Percentiles rank a stretch among this genome's conserved stretches.
Evolutionary conservation across 2,113 vertebrate species (phyloP).

Genomic region (Tetraodon nigroviridis): DNA sequence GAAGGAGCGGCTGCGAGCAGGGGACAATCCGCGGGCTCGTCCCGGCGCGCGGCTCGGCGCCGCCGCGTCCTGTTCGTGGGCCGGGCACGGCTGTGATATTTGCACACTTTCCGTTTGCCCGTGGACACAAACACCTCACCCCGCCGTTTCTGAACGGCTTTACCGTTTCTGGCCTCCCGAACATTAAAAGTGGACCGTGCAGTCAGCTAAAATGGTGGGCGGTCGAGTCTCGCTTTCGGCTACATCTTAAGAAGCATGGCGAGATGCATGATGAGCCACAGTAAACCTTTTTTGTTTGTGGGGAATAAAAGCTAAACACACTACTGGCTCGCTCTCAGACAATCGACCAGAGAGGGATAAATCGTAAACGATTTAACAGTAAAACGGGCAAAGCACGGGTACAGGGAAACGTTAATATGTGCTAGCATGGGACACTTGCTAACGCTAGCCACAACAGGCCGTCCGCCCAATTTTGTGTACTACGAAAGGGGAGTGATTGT

Average conservation of each 20-base stretch:
- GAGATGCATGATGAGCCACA: too few relatives aligned
- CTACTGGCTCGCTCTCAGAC: too few relatives aligned
- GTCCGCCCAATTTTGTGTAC: constrained; percentile 6
- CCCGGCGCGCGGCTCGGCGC: too few relatives aligned
- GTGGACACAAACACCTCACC: too few relatives aligned
- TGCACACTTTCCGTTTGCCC: too few relatives aligned
- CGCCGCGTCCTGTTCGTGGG: too few relatives aligned
- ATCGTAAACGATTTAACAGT: rapidly evolving
- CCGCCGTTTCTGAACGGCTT: too few relatives aligned
- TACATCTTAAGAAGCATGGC: constrained; percentile 14
- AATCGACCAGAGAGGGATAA: rapidly evolving
- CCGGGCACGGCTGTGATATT: too few relatives aligned
- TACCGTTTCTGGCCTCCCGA: too few relatives aligned
- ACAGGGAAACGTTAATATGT: constrained; percentile 46
- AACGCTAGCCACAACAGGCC: background rate
- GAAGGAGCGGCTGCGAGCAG: too few relatives aligned
- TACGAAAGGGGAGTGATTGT: rapidly evolving
- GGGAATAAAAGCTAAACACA: background rate
- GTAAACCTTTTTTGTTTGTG: background rate
- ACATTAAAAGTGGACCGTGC: constrained; percentile 27
- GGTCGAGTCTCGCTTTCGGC: constrained; percentile 4
- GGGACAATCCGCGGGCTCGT: too few relatives aligned
- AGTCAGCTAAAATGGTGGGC: constrained; percentile 68
- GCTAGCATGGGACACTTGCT: constrained; percentile 23
- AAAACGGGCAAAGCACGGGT: constrained; percentile 12